These are phyloP conservation scores for Pelecanus crispus DNA, from an alignment of 2,113 vertebrate genomes.

Conservation along the genomic window DNA sequence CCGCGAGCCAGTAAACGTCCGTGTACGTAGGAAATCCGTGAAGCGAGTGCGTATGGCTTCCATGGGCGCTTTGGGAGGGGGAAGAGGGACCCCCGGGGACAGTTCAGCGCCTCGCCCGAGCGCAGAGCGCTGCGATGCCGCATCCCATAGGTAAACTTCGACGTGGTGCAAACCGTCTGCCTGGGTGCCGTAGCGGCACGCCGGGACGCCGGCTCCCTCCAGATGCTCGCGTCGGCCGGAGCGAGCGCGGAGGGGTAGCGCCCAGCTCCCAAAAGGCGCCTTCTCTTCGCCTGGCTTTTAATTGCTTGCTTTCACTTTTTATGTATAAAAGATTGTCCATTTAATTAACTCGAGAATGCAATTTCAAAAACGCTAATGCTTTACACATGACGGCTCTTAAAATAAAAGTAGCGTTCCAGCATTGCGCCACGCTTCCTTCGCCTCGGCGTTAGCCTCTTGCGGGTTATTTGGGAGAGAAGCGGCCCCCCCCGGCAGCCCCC, in stretches of 20 bases:
- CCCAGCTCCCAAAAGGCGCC: constrained; percentile 4
- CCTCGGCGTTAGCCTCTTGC: constrained; percentile 6
- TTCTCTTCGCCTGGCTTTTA: constrained; percentile 70
- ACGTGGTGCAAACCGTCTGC: neutral
- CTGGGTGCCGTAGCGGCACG: constrained; percentile 20
- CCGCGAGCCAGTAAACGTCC: rapidly evolving
- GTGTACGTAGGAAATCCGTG: neutral
- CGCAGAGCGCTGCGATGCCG: neutral
- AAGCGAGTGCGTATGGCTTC: rapidly evolving
- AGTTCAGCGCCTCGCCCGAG: neutral
- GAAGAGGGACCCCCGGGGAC: rapidly evolving
- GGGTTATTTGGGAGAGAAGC: neutral
- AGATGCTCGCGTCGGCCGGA: neutral
- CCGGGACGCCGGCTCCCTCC: neutral
- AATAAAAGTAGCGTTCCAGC: constrained; percentile 72
- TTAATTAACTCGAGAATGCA: constrained; percentile 84
- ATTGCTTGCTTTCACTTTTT: constrained; percentile 79
- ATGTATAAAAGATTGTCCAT: constrained; percentile 81
- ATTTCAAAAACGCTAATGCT: constrained; percentile 81
- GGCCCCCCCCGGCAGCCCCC: rapidly evolving
- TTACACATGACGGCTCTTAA: constrained; percentile 83
- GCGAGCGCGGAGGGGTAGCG: neutral
- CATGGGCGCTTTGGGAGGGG: neutral
- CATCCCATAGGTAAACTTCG: constrained; percentile 10
- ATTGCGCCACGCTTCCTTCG: neutral